phyloP scores from a whole-genome alignment of 2,797 vertebrate species.

The Erpetoichthys calabaricus region DNA sequence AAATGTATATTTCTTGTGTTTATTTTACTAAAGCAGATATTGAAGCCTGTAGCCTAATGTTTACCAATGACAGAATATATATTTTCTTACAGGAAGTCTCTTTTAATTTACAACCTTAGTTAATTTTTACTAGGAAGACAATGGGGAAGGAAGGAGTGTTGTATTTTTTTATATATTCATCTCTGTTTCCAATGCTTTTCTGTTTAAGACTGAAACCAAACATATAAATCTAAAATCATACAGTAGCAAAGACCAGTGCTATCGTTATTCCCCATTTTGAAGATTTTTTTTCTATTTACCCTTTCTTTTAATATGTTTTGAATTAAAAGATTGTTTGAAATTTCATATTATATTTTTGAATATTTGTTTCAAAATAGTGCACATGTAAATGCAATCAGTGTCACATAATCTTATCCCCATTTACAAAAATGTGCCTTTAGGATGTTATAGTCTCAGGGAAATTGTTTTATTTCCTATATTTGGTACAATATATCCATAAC shows the following conservation, averaged over 20 bases:
- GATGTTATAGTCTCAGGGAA: slow-evolving; percentile 34
- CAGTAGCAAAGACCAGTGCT: too few species aligned
- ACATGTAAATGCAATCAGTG: slow-evolving; percentile 15
- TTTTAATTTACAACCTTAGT: too few species aligned
- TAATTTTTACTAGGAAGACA: too few species aligned
- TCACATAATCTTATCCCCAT: slow-evolving; percentile 22
- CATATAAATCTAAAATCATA: too few species aligned
- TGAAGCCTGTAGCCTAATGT: background rate
- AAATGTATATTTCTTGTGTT: slow-evolving; percentile 1
- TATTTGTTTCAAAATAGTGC: background rate
- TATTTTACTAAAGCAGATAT: slow-evolving; percentile 1
- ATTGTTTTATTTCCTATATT: slow-evolving; percentile 19
- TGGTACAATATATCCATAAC: background rate
- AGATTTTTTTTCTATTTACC: slow-evolving; percentile 21
- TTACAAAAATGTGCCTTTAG: slow-evolving; percentile 23
- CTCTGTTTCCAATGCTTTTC: too few species aligned
- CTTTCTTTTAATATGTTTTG: slow-evolving; percentile 16
- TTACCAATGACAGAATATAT: slow-evolving; percentile 1
- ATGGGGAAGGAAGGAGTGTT: too few species aligned
- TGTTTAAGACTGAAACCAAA: too few species aligned
- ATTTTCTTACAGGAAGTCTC: background rate
- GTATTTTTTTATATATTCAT: too few species aligned
- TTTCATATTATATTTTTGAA: slow-evolving; percentile 16
- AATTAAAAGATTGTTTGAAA: slow-evolving; percentile 12
- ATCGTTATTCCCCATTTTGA: slow-evolving; percentile 19